Conservation (phyloP, 2,888 invertebrate species). For the Globia sparganii region DNA sequence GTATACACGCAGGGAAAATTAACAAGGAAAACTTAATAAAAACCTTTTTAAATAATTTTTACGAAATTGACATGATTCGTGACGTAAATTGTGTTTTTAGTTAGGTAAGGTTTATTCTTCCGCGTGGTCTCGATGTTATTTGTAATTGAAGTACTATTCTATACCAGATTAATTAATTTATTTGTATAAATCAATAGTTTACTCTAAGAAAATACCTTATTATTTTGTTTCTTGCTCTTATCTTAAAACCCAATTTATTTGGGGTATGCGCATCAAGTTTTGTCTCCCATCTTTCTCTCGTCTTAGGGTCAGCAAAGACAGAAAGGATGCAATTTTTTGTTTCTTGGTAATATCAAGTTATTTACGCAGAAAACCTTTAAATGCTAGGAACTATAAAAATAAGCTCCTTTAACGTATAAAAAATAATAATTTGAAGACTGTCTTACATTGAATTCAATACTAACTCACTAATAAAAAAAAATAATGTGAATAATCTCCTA, state of each 20-base stretch:
- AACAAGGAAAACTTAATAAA: not conserved
- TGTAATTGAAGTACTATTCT: not conserved
- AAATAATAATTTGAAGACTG: too few species aligned
- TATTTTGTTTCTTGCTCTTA: not conserved
- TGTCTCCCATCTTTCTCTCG: too few species aligned
- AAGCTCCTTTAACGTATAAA: too few species aligned
- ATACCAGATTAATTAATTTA: not conserved
- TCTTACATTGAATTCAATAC: not conserved
- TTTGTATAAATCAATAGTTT: not conserved
- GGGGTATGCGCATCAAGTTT: not conserved
- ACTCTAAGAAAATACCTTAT: not conserved
- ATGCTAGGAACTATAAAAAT: too few species aligned
- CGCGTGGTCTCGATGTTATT: not conserved
- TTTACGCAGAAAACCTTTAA: not conserved
- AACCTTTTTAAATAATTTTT: not conserved
- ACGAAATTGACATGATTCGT: not conserved
- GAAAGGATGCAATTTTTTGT: too few species aligned
- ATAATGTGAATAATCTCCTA: not conserved
- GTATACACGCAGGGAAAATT: too few species aligned
- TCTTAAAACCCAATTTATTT: too few species aligned
- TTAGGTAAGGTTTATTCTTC: not conserved
- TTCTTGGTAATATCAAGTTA: not conserved
- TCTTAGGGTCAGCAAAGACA: too few species aligned
- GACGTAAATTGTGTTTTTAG: not conserved
- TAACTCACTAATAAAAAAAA: not conserved